These are phyloP conservation scores for Amphiprion clarkii DNA, from an alignment of 2,797 vertebrate species.

Conservation along the genomic window DNA sequence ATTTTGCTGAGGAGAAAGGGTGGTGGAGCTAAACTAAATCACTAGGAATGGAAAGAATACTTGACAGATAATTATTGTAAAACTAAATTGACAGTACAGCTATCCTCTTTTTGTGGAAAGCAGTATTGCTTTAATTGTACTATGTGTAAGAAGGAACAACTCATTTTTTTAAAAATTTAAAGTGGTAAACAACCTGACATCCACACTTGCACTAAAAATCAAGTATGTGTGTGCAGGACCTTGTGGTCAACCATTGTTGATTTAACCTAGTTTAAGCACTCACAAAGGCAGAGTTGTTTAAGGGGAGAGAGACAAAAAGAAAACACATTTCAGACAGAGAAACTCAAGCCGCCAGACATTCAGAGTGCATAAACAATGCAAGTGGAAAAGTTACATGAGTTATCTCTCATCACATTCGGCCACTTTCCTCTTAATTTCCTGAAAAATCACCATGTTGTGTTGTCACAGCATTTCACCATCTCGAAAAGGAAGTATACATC, in stretches of 20 bases:
- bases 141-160: background rate
- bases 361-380: conserved; percentile 6
- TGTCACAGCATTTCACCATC: conserved; percentile 8
- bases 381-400: conserved; percentile 29
- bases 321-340: conserved; percentile 15
- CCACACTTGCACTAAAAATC: background rate
- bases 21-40: background rate
- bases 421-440: conserved; percentile 33
- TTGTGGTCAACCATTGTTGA: conserved; percentile 36
- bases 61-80: background rate
- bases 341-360: background rate
- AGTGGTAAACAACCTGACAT: background rate
- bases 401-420: conserved; percentile 6
- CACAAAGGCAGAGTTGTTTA: conserved; percentile 16
- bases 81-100: background rate
- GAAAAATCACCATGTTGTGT: background rate
- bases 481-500: background rate
- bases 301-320: conserved; percentile 18
- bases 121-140: background rate
- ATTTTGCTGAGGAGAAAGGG: conserved; percentile 46
- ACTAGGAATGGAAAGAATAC: background rate
- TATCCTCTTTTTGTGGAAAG: background rate
- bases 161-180: background rate
- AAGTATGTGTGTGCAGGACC: background rate
- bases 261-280: conserved; percentile 52